Percentiles rank a stretch among this genome's conserved stretches.
Conservation (phyloP, 2,888 invertebrate species). For the Noctuana brunneofusca region DNA sequence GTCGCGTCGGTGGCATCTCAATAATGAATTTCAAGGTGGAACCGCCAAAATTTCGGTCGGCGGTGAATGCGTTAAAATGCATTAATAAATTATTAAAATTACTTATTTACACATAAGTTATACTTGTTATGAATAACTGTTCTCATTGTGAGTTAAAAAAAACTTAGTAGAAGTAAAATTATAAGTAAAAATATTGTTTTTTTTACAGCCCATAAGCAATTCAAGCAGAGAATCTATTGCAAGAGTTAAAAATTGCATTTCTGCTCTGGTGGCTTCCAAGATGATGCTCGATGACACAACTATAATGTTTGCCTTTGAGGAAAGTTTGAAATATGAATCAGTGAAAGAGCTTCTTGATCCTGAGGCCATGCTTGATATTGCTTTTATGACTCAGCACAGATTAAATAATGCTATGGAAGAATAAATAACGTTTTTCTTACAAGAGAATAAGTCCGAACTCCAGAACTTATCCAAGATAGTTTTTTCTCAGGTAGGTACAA, state of each 20-base stretch:
- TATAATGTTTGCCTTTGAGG: constrained; percentile 94
- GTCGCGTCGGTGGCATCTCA: too few species aligned
- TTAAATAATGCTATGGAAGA: constrained; percentile 75
- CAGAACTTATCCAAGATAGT: not conserved
- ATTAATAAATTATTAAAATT: too few species aligned
- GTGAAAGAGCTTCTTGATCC: constrained; percentile 91
- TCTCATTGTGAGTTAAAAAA: too few species aligned
- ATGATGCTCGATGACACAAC: constrained; percentile 96
- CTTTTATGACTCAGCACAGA: constrained; percentile 89
- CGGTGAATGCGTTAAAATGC: too few species aligned
- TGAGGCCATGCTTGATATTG: constrained; percentile 93
- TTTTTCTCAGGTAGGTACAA: not conserved
- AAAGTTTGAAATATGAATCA: constrained; percentile 90
- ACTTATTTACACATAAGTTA: too few species aligned
- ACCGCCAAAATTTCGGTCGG: too few species aligned
- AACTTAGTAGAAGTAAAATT: not conserved
- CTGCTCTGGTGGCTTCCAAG: constrained; percentile 92
- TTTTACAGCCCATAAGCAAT: constrained; percentile 85
- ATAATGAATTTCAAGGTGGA: too few species aligned
- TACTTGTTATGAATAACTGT: too few species aligned
- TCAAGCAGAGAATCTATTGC: constrained; percentile 93
- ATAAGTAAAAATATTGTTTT: not conserved
- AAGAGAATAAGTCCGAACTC: not conserved
- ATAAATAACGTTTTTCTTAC: constrained; percentile 40
- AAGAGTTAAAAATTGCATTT: constrained; percentile 93